Evolutionary conservation across 2,797 vertebrate species (phyloP).

Genomic region (Limnodromus scolopaceus): DNA sequence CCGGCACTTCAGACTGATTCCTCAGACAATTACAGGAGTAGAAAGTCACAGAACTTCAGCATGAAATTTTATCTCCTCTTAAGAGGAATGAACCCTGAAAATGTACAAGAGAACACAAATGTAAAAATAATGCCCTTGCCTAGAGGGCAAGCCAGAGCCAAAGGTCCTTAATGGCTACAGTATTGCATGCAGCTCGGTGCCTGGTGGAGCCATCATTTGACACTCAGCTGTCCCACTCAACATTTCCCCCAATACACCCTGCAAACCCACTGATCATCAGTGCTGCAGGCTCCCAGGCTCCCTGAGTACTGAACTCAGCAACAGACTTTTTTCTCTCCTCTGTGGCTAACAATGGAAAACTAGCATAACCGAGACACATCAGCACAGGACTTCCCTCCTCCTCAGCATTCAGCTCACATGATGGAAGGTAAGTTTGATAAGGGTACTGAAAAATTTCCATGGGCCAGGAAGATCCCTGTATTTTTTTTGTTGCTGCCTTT

Average conservation of each 20-base stretch:
- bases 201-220: background rate
- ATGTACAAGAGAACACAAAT: background rate
- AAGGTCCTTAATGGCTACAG: background rate
- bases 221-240: background rate
- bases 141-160: background rate
- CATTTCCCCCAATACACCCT: background rate
- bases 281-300: background rate
- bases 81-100: background rate
- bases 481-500: background rate
- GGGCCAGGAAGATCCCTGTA: background rate
- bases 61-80: background rate
- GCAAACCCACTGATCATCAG: background rate
- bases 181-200: background rate
- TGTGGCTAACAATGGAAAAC: background rate
- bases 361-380: background rate
- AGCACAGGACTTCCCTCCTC: background rate
- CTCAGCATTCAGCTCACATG: background rate
- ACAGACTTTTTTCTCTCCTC: background rate
- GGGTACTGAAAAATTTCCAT: background rate
- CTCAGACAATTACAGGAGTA: rapidly evolving
- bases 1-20: background rate
- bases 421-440: background rate
- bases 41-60: background rate
- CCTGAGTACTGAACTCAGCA: background rate
- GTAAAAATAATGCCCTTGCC: background rate